Evolutionary conservation across 2,888 invertebrate species (phyloP), one percentile per base, ranked within the genome.

Genomic region (Rhagophthalmus giganteus): DNA sequence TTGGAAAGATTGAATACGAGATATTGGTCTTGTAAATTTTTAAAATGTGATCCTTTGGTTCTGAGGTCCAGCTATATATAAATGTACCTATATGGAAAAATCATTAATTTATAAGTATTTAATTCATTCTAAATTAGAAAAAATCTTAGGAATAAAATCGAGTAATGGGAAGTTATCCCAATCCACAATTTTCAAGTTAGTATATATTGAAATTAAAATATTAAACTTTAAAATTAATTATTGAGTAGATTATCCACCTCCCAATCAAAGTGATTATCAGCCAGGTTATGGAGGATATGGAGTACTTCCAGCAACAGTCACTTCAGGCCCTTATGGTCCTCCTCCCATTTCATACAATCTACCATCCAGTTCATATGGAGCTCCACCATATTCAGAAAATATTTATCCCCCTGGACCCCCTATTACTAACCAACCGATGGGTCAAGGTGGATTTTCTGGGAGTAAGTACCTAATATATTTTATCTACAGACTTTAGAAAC

Each of bases 331-430:
- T 1, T 53, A 51, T 47, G 54, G 57, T 38, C 59, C 60, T 71
- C 62, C 75, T 72, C 15, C 50, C n/a, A 55, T 44, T 7, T 53
- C 47, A 5, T 41, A 47, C 33, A 27, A 27, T 9, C 50, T 12
- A 11, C 58, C 44, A 39, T 54, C 46, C 30, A 47, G 32, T 30
- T 46, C 56, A 16, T 57, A 49, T 44, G 41, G 52, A 9, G 57
- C 59, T 38, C 54, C 65, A n/a, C 59, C 57, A 4, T 59, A 55
- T 2, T 55, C 41, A 26, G 60, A 58, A 31, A 83, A 1, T 74
- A 80, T 24, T 81, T 83, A 27, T 82, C 83, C 45, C 81, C 83
- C 64, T 78, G 80, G 68, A 81, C 83, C 58, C 11, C 68, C 69
- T 2, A 61, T 70, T 27, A 63, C 63, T 4, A 64, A 66, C 49